Base-by-base conservation (phyloP, 2,888 invertebrate species). In the Drosophila incognita region DNA sequence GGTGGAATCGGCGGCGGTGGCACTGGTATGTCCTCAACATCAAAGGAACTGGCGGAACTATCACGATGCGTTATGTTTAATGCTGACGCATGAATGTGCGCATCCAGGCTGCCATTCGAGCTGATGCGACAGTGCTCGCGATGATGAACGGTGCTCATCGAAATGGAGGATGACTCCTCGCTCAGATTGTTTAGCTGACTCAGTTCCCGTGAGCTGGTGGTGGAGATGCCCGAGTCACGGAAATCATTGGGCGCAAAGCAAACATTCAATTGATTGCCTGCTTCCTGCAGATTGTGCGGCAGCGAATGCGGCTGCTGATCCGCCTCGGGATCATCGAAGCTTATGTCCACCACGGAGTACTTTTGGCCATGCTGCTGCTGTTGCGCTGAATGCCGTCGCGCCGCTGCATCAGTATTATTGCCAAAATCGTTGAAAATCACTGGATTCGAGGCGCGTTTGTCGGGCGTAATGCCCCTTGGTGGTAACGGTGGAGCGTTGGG, bases 401-500 rank as follows among this genome's bases (percentile, higher is more conserved):
- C 87, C 35, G 90, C 77, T 24, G 71, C 46, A 10, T 90, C 90
- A 10, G 76, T 66, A 8, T 4, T 66, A 11, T 36, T 49, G 36
- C 89, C 82, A 59, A 92, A 93, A 21, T 93, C 93, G 60, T 91
- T 91, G 66, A 93, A 92, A n/a, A 91, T 83, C 42, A 92, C 74
- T 0, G 93, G 92, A 87, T 93, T 93, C 0, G 93, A 93, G 36
- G 92, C 91, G n/a, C 93, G 85, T 64, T 93, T 93, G 46, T 93
- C 93, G 1, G 93, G 92, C 10, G 92, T 93, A 79, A 96, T 96
- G 10, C 97, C 96, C 71, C 97, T 94, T 0, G 97, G 97, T 5
- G 97, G 97, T 65, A 97, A 91, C 0, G 97, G 97, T 24, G 97
- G 97, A 0, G 97, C 97, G 79, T 66, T 95, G 93, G 76, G 93